Conservation (phyloP, 2,888 invertebrate species). For the Coenonympha glycerion region DNA sequence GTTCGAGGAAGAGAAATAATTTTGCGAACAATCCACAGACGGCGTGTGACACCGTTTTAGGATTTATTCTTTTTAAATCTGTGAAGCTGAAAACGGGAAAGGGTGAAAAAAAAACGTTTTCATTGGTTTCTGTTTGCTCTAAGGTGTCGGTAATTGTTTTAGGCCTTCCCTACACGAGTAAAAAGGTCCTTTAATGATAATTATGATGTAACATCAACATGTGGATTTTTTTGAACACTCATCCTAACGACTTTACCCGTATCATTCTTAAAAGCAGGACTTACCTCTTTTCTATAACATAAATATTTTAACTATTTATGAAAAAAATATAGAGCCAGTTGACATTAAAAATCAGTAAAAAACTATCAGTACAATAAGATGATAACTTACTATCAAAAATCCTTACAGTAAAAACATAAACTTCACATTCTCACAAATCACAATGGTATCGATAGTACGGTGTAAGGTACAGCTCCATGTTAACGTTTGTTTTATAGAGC, state of each 20-base stretch:
- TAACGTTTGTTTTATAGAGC: constrained; percentile 9
- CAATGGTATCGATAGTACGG: not conserved
- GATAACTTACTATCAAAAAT: too few relatives aligned
- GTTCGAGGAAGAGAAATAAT: constrained; percentile 21
- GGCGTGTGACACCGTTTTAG: constrained; percentile 9
- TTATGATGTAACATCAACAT: not conserved
- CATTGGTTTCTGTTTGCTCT: not conserved
- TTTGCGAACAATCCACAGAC: constrained; percentile 13
- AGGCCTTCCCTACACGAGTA: not conserved
- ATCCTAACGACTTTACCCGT: too few relatives aligned
- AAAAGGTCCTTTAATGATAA: not conserved
- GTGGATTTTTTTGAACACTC: too few relatives aligned
- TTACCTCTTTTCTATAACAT: too few relatives aligned
- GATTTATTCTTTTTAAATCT: not conserved
- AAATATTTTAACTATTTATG: too few relatives aligned
- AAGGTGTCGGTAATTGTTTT: constrained; percentile 1
- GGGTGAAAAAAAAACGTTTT: not conserved
- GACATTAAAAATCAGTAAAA: too few relatives aligned
- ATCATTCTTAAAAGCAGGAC: too few relatives aligned
- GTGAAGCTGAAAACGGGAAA: not conserved
- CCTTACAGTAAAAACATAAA: too few relatives aligned
- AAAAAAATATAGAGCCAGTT: too few relatives aligned
- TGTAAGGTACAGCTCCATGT: not conserved
- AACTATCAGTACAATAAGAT: too few relatives aligned
- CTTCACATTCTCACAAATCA: not conserved